These are phyloP conservation scores for Megalurothrips usitatus DNA, from an alignment of 2,888 invertebrate species.

Conservation along the genomic window DNA sequence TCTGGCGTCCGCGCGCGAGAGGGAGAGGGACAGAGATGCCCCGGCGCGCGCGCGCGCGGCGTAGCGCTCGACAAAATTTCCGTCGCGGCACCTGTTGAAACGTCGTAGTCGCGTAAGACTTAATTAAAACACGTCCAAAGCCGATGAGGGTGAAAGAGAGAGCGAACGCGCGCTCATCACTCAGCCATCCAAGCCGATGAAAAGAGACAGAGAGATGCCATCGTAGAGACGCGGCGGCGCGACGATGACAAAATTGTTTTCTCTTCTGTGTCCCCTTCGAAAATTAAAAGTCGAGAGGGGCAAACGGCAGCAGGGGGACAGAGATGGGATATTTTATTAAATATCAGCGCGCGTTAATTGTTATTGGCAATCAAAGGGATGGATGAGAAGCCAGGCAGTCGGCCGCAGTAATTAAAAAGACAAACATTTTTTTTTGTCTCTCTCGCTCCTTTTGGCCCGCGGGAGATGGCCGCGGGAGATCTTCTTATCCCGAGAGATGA, in stretches of 20 bases:
- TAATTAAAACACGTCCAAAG: slow-evolving; percentile 21
- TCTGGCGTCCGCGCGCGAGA: too few relatives aligned
- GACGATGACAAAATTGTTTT: slow-evolving; percentile 20
- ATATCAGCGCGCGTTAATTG: slow-evolving; percentile 16
- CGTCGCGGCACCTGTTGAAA: slow-evolving; percentile 5
- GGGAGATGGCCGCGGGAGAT: neutral
- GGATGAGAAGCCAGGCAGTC: neutral
- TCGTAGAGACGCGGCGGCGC: neutral
- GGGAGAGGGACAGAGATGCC: neutral
- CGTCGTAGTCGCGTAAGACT: neutral
- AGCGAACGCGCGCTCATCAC: slow-evolving; percentile 10
- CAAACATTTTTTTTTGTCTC: neutral
- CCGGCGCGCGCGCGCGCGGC: neutral
- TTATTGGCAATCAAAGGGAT: slow-evolving; percentile 23
- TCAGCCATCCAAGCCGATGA: neutral
- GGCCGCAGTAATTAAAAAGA: slow-evolving; percentile 1
- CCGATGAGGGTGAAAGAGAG: slow-evolving; percentile 19
- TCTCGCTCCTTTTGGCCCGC: neutral
- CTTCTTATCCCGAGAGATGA: neutral
- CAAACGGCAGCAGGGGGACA: neutral
- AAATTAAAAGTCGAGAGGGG: slow-evolving; percentile 9
- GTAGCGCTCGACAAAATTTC: neutral
- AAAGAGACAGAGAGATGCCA: neutral
- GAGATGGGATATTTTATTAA: neutral
- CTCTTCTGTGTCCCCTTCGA: neutral